A percentile compares a stretch with the other conserved stretches of the same genome.
phyloP scores from a whole-genome alignment of 2,113 vertebrate genomes.

The Aix galericulata region DNA sequence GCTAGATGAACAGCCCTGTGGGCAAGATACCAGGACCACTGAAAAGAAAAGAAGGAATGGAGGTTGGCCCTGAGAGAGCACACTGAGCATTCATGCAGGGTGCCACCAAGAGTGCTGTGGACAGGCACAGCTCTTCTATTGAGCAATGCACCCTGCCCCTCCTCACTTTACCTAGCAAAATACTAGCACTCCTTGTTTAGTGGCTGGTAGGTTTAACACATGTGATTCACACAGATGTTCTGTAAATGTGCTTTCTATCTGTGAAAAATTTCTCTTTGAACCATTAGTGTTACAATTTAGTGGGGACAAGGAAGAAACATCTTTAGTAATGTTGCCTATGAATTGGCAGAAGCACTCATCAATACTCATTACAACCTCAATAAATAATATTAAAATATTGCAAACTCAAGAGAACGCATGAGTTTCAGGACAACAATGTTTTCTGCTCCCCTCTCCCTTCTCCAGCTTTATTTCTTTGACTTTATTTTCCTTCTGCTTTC shows the following conservation, averaged over 20 bases:
- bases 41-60: not conserved
- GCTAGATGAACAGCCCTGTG: fast-evolving
- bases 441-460: not conserved
- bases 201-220: not conserved
- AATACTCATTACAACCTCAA: not conserved
- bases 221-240: not conserved
- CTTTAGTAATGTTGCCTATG: not conserved
- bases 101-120: not conserved
- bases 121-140: not conserved
- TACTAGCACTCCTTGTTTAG: not conserved
- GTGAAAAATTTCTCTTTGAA: not conserved
- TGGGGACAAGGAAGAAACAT: not conserved
- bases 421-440: not conserved
- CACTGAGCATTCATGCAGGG: fast-evolving
- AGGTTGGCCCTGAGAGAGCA: not conserved
- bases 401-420: not conserved
- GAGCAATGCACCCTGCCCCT: fast-evolving
- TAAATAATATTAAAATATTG: not conserved
- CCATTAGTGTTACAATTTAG: not conserved
- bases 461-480: not conserved
- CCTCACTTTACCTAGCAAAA: not conserved
- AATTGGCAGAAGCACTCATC: not conserved
- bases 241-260: not conserved
- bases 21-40: not conserved
- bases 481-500: not conserved